phyloP scores from a whole-genome alignment of 2,113 vertebrate species.

The Heterochromis multidens region DNA sequence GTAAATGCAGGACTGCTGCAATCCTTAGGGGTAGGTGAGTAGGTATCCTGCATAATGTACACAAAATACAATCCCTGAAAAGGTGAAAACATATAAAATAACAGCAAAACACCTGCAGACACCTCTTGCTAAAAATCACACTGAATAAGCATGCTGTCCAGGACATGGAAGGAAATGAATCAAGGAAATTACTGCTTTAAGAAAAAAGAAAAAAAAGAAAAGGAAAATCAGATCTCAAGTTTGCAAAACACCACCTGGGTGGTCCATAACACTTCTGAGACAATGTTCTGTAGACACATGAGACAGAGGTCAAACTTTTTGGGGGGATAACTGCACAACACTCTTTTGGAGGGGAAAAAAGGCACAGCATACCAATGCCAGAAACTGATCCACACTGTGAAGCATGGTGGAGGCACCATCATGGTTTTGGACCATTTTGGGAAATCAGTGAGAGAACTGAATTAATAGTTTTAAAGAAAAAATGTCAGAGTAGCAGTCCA shows the following conservation, averaged over 20 bases:
- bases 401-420: not conserved
- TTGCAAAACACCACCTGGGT: not conserved
- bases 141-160: not conserved
- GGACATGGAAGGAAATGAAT: fast-evolving
- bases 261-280: not conserved
- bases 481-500: not conserved
- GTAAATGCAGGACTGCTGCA: not conserved
- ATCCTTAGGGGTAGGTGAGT: not conserved
- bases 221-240: not conserved
- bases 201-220: no score
- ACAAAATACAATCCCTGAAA: not conserved
- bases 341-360: fast-evolving
- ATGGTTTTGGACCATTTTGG: not conserved
- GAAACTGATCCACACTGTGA: not conserved
- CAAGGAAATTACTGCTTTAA: not conserved
- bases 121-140: not conserved
- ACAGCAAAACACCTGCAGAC: not conserved
- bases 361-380: not conserved
- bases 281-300: not conserved
- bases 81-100: not conserved
- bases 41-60: not conserved
- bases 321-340: no score
- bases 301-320: not conserved
- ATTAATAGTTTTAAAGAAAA: not conserved
- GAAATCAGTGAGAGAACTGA: not conserved